Evolutionary conservation across 2,113 vertebrate species (phyloP).

Genomic region (Tetrao urogallus): DNA sequence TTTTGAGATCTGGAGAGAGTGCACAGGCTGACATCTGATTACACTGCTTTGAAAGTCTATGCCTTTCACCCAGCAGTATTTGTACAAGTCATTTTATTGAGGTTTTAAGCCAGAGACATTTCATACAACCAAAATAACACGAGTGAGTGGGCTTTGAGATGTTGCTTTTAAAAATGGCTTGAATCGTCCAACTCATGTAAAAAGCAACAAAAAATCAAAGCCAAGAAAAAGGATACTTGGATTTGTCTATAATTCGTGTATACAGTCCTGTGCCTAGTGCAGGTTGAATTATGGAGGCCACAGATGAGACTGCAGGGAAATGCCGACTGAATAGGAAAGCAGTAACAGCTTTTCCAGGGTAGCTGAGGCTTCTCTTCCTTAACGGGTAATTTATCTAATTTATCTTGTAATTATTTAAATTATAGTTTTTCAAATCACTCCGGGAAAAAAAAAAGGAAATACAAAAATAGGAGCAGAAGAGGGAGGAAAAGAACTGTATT

Average conservation of each 20-base stretch:
- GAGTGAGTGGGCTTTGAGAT: neutral
- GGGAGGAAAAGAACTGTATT: neutral
- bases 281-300: neutral
- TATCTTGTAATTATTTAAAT: neutral
- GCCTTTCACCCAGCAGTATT: accelerated
- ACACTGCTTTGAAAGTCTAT: neutral
- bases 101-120: neutral
- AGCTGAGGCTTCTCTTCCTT: neutral
- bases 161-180: neutral
- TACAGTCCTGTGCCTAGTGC: neutral
- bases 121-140: neutral
- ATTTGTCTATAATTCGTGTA: neutral
- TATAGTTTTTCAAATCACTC: neutral
- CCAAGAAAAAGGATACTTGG: neutral
- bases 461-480: neutral
- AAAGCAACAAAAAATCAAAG: neutral
- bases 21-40: neutral
- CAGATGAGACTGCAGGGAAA: neutral
- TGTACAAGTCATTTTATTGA: neutral
- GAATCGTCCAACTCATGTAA: neutral
- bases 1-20: neutral
- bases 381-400: neutral
- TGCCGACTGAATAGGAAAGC: neutral
- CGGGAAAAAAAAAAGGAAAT: neutral
- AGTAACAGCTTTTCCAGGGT: neutral